phyloP scores from a whole-genome alignment of 2,888 invertebrate species.

The Ormyrus rosae region DNA sequence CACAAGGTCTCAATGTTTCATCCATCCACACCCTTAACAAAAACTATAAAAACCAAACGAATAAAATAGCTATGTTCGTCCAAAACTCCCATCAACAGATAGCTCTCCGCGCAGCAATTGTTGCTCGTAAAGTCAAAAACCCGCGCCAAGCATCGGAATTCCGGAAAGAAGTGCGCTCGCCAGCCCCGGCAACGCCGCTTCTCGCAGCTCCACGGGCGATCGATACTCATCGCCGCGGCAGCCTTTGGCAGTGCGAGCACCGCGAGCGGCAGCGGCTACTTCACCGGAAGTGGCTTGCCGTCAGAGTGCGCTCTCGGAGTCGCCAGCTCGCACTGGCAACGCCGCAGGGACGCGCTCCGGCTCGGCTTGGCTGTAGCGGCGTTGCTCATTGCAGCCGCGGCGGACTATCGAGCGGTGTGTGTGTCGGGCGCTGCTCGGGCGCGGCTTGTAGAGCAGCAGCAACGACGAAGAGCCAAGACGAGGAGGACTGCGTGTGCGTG shows the following conservation, averaged over 20 bases:
- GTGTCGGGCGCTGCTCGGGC: conserved; percentile 39
- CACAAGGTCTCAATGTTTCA: too few relatives aligned
- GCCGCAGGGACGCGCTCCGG: conserved; percentile 25
- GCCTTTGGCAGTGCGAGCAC: not conserved
- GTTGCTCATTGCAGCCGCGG: conserved; percentile 32
- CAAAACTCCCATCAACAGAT: too few relatives aligned
- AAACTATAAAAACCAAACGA: too few relatives aligned
- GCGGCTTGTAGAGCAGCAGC: conserved; percentile 44
- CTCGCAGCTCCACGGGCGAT: not conserved
- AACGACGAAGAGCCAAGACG: conserved; percentile 35
- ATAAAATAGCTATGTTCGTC: too few relatives aligned
- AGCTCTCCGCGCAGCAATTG: too few relatives aligned
- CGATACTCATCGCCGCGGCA: not conserved
- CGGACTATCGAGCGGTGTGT: conserved; percentile 36
- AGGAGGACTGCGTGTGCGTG: conserved; percentile 56
- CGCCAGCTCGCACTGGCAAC: not conserved
- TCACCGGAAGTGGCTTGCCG: not conserved
- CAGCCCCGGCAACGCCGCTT: not conserved
- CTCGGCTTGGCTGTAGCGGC: not conserved
- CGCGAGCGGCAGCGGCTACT: not conserved
- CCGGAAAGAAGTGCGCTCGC: too few relatives aligned
- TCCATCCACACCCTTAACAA: too few relatives aligned
- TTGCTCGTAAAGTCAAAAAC: too few relatives aligned
- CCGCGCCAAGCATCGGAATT: too few relatives aligned
- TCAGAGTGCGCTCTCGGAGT: not conserved